Evolutionary conservation across 2,888 invertebrate genomes (phyloP).

Genomic region (Lasioglossum oenotherae): DNA sequence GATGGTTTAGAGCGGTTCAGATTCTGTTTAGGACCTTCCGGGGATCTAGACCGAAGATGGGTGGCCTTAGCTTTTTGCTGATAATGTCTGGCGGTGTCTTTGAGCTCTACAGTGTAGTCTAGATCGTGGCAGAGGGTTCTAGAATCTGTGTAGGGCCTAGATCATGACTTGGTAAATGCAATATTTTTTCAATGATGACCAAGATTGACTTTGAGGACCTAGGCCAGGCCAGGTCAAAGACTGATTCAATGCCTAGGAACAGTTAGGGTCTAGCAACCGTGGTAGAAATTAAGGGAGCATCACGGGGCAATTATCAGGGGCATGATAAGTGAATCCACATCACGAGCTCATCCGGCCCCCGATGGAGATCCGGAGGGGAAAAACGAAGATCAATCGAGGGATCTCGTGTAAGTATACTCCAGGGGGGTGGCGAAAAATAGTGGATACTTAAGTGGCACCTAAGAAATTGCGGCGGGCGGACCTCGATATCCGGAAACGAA

Average conservation of each 20-base stretch:
- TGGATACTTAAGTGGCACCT: constrained; percentile 49
- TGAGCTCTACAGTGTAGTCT: neutral
- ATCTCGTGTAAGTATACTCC: constrained; percentile 21
- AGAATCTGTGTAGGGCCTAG: neutral
- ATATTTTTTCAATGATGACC: neutral
- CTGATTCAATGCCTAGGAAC: no score
- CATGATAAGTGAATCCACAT: constrained; percentile 10
- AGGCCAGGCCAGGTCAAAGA: no score
- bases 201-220: neutral
- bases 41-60: neutral
- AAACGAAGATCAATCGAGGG: constrained; percentile 22
- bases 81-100: neutral
- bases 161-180: neutral
- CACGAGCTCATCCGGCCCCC: neutral
- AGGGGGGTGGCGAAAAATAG: constrained; percentile 23
- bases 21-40: constrained; percentile 10
- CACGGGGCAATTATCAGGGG: neutral
- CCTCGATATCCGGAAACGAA: constrained; percentile 55
- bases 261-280: neutral
- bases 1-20: neutral
- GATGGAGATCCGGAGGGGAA: neutral
- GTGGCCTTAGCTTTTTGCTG: neutral
- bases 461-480: constrained; percentile 50
- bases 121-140: neutral
- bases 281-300: neutral